These are phyloP conservation scores for Chromoteleia sp. DNA, from an alignment of 2,888 invertebrate species.

Conservation along the genomic window DNA sequence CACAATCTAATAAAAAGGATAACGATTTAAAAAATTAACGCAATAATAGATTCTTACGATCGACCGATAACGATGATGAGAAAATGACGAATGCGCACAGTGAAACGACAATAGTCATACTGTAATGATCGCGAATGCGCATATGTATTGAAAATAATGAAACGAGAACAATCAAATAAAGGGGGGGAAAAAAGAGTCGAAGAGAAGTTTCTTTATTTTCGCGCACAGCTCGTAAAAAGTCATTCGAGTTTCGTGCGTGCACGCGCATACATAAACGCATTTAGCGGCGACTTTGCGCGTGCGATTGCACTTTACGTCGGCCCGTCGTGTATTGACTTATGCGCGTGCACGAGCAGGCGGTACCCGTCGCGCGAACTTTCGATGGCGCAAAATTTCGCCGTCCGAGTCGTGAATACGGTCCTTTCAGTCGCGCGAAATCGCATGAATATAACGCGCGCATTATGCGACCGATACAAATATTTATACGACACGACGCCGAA, in stretches of 20 bases:
- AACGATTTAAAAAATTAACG: no score
- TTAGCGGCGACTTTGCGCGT: conserved; percentile 43
- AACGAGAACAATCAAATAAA: conserved; percentile 7
- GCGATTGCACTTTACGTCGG: conserved; percentile 44
- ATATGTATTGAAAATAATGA: background rate
- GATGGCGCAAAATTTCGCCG: conserved; percentile 21
- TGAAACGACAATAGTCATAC: no score
- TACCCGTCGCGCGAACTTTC: conserved; percentile 1
- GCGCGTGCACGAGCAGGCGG: conserved; percentile 32
- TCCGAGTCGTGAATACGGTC: conserved; percentile 23
- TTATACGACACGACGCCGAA: conserved; percentile 46
- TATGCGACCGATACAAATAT: conserved; percentile 54
- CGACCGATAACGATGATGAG: no score
- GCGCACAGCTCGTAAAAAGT: conserved; percentile 46
- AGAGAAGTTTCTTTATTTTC: background rate
- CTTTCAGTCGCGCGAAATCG: conserved; percentile 43
- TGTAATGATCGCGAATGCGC: no score
- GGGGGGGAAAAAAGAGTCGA: background rate
- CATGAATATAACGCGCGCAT: conserved; percentile 53
- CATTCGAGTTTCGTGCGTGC: conserved; percentile 25
- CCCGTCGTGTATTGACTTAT: conserved; percentile 39
- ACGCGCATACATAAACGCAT: conserved; percentile 41
- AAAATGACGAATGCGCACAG: no score
- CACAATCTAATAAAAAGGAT: no score
- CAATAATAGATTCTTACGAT: no score